A percentile compares a stretch with the other conserved stretches of the same genome.
These are phyloP conservation scores for Pyralis farinalis DNA, from an alignment of 2,888 invertebrate genomes.

Conservation along the genomic window DNA sequence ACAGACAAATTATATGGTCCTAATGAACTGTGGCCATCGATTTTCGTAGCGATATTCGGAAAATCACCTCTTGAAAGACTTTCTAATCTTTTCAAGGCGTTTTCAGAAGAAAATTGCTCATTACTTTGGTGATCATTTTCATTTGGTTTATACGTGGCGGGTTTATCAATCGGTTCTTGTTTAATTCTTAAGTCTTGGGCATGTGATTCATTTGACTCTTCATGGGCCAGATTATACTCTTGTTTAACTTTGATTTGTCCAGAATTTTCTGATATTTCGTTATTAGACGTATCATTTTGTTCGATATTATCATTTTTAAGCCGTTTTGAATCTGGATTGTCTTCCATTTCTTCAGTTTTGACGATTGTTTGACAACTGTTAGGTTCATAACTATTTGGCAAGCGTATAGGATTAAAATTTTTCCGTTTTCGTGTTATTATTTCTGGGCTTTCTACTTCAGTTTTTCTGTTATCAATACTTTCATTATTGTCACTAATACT, in stretches of 20 bases:
- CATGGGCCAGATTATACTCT: conserved; percentile 41
- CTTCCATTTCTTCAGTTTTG: conserved; percentile 43
- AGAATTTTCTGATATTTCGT: conserved; percentile 21
- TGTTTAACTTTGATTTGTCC: conserved; percentile 51
- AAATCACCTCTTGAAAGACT: conserved; percentile 90
- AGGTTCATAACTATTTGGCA: conserved; percentile 72
- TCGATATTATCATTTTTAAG: conserved; percentile 50
- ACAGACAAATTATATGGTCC: conserved; percentile 60
- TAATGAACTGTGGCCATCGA: conserved; percentile 39
- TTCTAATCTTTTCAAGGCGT: conserved; percentile 88
- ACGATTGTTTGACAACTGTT: conserved; percentile 35
- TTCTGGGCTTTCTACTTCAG: conserved; percentile 74
- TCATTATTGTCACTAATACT: conserved; percentile 67
- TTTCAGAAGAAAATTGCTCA: conserved; percentile 76
- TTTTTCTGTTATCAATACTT: conserved; percentile 60
- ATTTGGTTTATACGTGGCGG: conserved; percentile 47
- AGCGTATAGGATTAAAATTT: conserved; percentile 92
- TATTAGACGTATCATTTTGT: conserved; percentile 21
- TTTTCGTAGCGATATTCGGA: conserved; percentile 63
- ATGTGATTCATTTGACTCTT: conserved; percentile 48
- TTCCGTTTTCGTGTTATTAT: conserved; percentile 92
- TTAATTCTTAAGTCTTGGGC: conserved; percentile 61
- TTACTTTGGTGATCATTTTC: conserved; percentile 26
- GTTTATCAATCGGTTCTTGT: conserved; percentile 56
- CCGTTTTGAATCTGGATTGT: conserved; percentile 57